A percentile compares a stretch with the other conserved stretches of the same genome.
Conservation (phyloP, 2,888 invertebrate genomes). For the Gibbula magus region DNA sequence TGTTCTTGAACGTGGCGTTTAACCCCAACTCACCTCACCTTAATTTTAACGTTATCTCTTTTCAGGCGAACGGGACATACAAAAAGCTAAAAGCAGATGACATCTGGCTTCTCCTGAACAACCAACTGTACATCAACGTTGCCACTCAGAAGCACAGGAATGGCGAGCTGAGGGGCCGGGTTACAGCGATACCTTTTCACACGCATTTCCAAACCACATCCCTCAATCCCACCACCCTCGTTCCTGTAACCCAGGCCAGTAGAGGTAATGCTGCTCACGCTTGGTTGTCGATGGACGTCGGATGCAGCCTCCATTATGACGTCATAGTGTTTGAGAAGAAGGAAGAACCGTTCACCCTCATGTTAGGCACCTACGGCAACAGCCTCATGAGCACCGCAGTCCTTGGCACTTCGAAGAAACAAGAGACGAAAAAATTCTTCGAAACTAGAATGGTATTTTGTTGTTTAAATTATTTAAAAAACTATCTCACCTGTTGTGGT, state of each 20-base stretch:
- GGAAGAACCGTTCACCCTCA: conserved; percentile 36
- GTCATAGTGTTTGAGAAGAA: conserved; percentile 36
- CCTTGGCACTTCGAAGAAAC: conserved; percentile 28
- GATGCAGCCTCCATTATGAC: conserved; percentile 47
- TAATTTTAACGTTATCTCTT: neutral
- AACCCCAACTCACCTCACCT: too few species aligned
- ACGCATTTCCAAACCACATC: conserved; percentile 75
- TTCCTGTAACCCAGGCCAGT: conserved; percentile 26
- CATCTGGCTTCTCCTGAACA: conserved; percentile 87
- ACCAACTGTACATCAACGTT: conserved; percentile 87
- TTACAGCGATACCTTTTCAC: conserved; percentile 83
- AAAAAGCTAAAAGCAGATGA: conserved; percentile 87
- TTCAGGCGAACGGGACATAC: conserved; percentile 83
- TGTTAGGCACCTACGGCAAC: conserved; percentile 35
- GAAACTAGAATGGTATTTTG: conserved; percentile 9
- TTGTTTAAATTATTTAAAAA: too few species aligned
- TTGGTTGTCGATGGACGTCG: conserved; percentile 40
- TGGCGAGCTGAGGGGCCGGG: conserved; percentile 83
- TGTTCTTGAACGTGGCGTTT: too few species aligned
- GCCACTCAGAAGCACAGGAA: conserved; percentile 79
- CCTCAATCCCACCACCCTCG: conserved; percentile 21
- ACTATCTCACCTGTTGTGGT: too few species aligned
- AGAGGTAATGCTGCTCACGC: conserved; percentile 40
- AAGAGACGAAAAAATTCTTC: neutral
- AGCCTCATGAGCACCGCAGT: conserved; percentile 29